Percentiles rank a stretch among this genome's conserved stretches.
Conservation (phyloP, 2,113 vertebrate genomes). For the Herpetotheres cachinnans region DNA sequence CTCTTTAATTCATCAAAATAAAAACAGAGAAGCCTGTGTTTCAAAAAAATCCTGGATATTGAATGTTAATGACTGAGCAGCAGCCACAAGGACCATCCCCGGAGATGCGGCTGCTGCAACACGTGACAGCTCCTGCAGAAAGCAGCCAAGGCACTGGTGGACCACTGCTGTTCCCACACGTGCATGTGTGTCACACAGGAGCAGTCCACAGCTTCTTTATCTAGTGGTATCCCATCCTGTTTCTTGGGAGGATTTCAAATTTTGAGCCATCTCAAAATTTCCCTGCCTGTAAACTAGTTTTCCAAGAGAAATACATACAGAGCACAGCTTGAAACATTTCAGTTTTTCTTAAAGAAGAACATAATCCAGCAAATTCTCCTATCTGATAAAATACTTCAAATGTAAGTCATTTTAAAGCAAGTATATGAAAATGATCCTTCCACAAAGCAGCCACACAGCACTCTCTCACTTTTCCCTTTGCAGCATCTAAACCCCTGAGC, state of each 20-base stretch:
- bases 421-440: background rate
- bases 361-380: background rate
- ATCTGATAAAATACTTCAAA: background rate
- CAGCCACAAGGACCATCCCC: rapidly evolving
- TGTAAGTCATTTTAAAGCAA: background rate
- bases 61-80: background rate
- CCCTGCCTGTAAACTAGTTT: background rate
- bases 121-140: background rate
- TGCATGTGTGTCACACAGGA: background rate
- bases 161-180: background rate
- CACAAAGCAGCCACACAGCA: background rate
- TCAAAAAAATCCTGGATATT: background rate
- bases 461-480: background rate
- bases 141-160: background rate
- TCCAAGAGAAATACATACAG: rapidly evolving
- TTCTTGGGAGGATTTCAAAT: background rate
- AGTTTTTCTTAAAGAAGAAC: background rate
- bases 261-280: background rate
- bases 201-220: background rate
- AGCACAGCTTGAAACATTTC: background rate
- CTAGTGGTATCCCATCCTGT: background rate
- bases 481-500: background rate
- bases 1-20: background rate
- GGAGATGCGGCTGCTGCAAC: background rate
- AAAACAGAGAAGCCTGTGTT: background rate